These are phyloP conservation scores for Mongoloraphidia duomilia DNA, from an alignment of 2,888 invertebrate genomes.

Conservation along the genomic window DNA sequence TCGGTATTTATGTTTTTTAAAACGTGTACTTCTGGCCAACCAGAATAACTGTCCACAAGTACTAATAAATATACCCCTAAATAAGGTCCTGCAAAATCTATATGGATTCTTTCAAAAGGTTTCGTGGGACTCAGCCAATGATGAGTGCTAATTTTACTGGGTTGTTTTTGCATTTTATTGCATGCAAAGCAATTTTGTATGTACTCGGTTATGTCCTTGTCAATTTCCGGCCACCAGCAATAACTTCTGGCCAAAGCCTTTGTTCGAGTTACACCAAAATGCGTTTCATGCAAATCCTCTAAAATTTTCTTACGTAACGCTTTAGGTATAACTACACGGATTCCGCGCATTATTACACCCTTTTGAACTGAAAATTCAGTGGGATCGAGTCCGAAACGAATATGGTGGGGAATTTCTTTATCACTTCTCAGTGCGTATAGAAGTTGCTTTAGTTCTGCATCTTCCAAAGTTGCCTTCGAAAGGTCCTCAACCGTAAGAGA, in stretches of 20 bases:
- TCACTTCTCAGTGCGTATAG: no score
- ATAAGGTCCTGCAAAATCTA: slow-evolving; percentile 15
- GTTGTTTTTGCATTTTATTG: slow-evolving; percentile 10
- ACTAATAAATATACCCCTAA: slow-evolving; percentile 13
- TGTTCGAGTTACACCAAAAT: slow-evolving; percentile 6
- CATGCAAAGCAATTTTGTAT: slow-evolving; percentile 8
- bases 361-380: slow-evolving; percentile 5
- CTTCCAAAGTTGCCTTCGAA: not conserved
- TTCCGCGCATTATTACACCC: slow-evolving; percentile 1
- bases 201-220: slow-evolving; percentile 8
- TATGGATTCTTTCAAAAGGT: slow-evolving; percentile 14
- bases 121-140: slow-evolving; percentile 13
- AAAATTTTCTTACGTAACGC: slow-evolving; percentile 1
- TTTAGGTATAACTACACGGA: slow-evolving; percentile 1
- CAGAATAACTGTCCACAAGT: slow-evolving; percentile 14
- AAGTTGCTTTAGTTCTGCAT: slow-evolving; percentile 4
- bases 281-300: slow-evolving; percentile 4
- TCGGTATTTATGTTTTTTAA: slow-evolving; percentile 11
- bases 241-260: slow-evolving; percentile 7
- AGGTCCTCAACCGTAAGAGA: slow-evolving; percentile 1
- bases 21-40: slow-evolving; percentile 15
- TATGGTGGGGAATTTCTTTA: no score
- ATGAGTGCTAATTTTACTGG: slow-evolving; percentile 8
- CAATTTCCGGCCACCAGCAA: slow-evolving; percentile 10
- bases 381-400: no score